phyloP scores from a whole-genome alignment of 2,888 invertebrate species.

The Conchocele bisecta region DNA sequence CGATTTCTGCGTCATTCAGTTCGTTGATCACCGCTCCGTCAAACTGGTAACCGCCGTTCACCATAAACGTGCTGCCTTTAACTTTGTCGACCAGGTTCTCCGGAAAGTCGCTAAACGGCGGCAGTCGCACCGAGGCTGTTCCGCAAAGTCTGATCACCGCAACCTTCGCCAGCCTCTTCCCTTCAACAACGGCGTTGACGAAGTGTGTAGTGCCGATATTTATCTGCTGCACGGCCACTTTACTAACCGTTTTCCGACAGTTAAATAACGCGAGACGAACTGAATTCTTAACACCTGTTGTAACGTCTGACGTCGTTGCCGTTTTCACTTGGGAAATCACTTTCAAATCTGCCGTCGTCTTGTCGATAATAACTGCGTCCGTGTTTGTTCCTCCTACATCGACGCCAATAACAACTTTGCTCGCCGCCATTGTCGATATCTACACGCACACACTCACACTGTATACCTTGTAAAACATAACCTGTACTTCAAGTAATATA shows the following conservation, averaged over 20 bases:
- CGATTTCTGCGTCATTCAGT: conserved; percentile 68
- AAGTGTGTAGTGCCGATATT: conserved; percentile 81
- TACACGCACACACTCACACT: no score
- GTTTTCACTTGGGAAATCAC: conserved; percentile 71
- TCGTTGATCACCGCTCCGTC: conserved; percentile 72
- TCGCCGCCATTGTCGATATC: conserved; percentile 39
- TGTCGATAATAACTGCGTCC: conserved; percentile 73
- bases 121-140: conserved; percentile 68
- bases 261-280: conserved; percentile 48
- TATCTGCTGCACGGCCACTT: conserved; percentile 62
- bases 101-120: conserved; percentile 78
- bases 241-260: conserved; percentile 26
- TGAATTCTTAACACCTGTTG: conserved; percentile 64
- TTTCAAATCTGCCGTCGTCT: conserved; percentile 21
- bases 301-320: conserved; percentile 75
- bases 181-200: conserved; percentile 79
- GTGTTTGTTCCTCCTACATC: conserved; percentile 82
- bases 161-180: conserved; percentile 71
- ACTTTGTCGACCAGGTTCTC: conserved; percentile 60
- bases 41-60: conserved; percentile 75
- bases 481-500: no score
- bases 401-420: conserved; percentile 71
- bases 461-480: no score
- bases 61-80: conserved; percentile 59
- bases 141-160: conserved; percentile 78